These are phyloP conservation scores for Manis javanica DNA, from an alignment of 2,797 vertebrate genomes.

Conservation along the genomic window DNA sequence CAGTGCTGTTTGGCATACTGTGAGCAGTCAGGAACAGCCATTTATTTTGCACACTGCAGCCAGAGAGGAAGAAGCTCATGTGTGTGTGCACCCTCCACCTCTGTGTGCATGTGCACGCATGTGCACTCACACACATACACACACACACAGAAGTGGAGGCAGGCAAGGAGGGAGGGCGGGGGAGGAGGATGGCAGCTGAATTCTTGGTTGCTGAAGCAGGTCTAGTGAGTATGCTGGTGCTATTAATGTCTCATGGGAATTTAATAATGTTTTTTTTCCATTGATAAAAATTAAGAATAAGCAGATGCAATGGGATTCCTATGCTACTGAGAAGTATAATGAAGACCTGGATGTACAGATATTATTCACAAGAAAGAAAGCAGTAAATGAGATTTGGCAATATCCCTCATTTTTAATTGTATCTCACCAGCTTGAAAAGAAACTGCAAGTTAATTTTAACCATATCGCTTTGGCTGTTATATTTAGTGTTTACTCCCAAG, in stretches of 20 bases:
- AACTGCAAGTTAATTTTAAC: slow-evolving; percentile 81
- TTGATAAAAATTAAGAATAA: slow-evolving; percentile 75
- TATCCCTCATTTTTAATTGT: slow-evolving; percentile 70
- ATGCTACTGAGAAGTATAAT: slow-evolving; percentile 37
- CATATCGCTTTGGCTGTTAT: slow-evolving; percentile 67
- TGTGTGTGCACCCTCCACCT: too few relatives aligned
- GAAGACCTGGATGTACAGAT: slow-evolving; percentile 70
- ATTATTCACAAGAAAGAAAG: slow-evolving; percentile 64
- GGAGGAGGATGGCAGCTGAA: background rate
- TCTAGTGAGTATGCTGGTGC: slow-evolving; percentile 23
- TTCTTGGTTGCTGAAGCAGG: background rate
- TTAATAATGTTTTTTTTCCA: slow-evolving; percentile 38
- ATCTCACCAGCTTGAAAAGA: slow-evolving; percentile 73
- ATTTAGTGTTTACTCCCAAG: slow-evolving; percentile 75
- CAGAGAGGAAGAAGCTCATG: slow-evolving; percentile 55
- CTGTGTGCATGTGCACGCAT: too few relatives aligned
- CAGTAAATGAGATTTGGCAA: slow-evolving; percentile 51
- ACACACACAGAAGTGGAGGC: background rate
- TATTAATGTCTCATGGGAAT: slow-evolving; percentile 49
- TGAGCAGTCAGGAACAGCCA: slow-evolving; percentile 83
- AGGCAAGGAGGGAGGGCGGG: too few relatives aligned
- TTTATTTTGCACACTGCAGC: slow-evolving; percentile 80
- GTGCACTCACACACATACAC: background rate
- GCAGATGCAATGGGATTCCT: slow-evolving; percentile 51
- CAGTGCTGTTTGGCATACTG: slow-evolving; percentile 83